A percentile compares a stretch with the other conserved stretches of the same genome.
phyloP scores from a whole-genome alignment of 2,888 invertebrate species.

The Drosophila pseudotalamancana region DNA sequence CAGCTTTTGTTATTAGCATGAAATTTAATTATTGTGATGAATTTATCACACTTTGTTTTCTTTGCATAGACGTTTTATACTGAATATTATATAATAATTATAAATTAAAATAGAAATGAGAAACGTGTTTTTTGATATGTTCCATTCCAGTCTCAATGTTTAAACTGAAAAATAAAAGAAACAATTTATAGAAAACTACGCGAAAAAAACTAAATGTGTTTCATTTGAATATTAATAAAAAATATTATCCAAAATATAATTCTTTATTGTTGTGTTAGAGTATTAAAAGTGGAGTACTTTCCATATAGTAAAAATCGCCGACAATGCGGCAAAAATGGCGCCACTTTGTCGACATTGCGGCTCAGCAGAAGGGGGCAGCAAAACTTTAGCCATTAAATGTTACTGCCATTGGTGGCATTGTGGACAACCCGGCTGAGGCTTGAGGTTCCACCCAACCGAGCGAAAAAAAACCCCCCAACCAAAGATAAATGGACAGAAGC shows the following conservation, averaged over 20 bases:
- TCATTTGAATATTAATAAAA: neutral
- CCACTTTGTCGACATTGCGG: slow-evolving; percentile 75
- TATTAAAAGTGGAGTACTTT: slow-evolving; percentile 6
- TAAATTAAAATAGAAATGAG: slow-evolving; percentile 51
- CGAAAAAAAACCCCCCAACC: slow-evolving; percentile 45
- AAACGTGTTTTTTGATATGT: slow-evolving; percentile 57
- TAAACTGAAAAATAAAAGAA: slow-evolving; percentile 42
- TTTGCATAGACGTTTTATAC: slow-evolving; percentile 54
- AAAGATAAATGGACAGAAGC: slow-evolving; percentile 81
- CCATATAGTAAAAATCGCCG: slow-evolving; percentile 29
- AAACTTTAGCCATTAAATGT: slow-evolving; percentile 82
- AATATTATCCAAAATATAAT: neutral
- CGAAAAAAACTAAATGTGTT: slow-evolving; percentile 20
- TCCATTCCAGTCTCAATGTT: slow-evolving; percentile 74
- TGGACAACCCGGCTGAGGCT: slow-evolving; percentile 37
- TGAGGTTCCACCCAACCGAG: slow-evolving; percentile 29
- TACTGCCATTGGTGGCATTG: slow-evolving; percentile 78
- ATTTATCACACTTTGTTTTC: slow-evolving; percentile 42
- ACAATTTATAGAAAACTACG: slow-evolving; percentile 27
- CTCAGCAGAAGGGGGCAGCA: slow-evolving; percentile 1
- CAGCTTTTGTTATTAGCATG: slow-evolving; percentile 56
- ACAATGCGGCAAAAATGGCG: slow-evolving; percentile 83
- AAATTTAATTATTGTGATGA: slow-evolving; percentile 50
- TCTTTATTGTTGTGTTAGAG: neutral
- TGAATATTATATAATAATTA: slow-evolving; percentile 65